Evolutionary conservation across 2,888 invertebrate species (phyloP), one percentile per base, ranked within the genome.

Genomic region (Leucania comma): DNA sequence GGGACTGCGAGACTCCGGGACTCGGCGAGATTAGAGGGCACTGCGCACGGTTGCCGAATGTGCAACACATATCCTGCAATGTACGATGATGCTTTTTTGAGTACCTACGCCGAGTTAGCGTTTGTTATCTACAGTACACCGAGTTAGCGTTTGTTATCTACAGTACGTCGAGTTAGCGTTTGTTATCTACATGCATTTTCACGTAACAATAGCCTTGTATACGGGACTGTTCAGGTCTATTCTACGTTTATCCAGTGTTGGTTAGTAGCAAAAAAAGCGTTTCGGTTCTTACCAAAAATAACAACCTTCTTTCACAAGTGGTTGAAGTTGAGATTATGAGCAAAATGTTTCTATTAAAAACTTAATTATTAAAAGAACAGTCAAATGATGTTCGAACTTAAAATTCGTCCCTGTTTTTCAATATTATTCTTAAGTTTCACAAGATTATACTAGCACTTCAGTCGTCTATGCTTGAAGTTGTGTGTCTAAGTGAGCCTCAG

Each of bases 11-110:
- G 61, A 69, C 61, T 57, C 57, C 64, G 70, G 67, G 84, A 69
- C 77, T 58, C 60, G 42, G 64, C 57, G 85, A 89, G 90, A 91
- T 91, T 91, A 92, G 87, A 85, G 84, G 84, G 83, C 88, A 88
- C 86, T 85, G 86, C 81, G 81, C 83, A 77, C 72, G 75, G 78
- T 83, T 83, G 75, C 80, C 68, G 78, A 83, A 80, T 83, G 79
- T 84, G 76, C 84, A 67, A 62, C 63, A 77, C 71, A 75, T 76
- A 81, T 75, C 51, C 73, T 58, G 56, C 65, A 58, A 17, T 65
- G n/a, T 56, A 56, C 58, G 59, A 42, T 68, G 66, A 71, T 68
- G 63, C 10, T 66, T 68, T 78, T 80, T 71, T 71, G 50, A 74
- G 61, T 57, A n/a, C n/a, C n/a, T n/a, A 69, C 48, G 42, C 10